phyloP scores from a whole-genome alignment of 2,888 invertebrate species.

The Amiota mariae region DNA sequence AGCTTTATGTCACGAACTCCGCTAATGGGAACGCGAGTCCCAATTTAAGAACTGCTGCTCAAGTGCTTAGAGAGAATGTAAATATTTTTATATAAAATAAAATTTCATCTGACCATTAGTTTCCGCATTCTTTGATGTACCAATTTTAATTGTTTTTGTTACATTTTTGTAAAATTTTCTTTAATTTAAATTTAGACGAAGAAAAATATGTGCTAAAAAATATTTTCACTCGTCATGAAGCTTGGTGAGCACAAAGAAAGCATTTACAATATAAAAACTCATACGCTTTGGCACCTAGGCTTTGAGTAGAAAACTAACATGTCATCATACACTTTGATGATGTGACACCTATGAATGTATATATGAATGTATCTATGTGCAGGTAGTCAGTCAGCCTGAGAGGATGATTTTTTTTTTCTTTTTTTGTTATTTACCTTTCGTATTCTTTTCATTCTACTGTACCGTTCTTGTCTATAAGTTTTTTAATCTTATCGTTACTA shows the following conservation, averaged over 20 bases:
- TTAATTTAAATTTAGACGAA: constrained; percentile 43
- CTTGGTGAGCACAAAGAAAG: background rate
- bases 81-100: too few relatives aligned
- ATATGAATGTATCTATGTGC: background rate
- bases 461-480: background rate
- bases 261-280: background rate
- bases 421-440: background rate
- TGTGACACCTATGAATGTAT: constrained; percentile 18
- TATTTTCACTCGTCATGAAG: constrained; percentile 27
- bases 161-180: constrained; percentile 54
- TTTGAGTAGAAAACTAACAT: constrained; percentile 48
- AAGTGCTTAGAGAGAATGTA: too few relatives aligned
- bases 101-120: constrained; percentile 43
- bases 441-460: background rate
- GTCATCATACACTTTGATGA: constrained; percentile 48
- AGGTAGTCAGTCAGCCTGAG: background rate
- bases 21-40: too few relatives aligned
- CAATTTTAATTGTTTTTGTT: constrained; percentile 46
- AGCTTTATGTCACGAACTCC: too few relatives aligned
- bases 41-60: too few relatives aligned
- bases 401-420: too few relatives aligned
- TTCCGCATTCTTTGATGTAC: constrained; percentile 22
- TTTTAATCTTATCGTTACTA: too few relatives aligned
- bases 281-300: constrained; percentile 33
- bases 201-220: constrained; percentile 33